Percentiles rank a stretch among this genome's conserved stretches.
Evolutionary conservation across 92 coral and sea anemone species (phyloP).

Genomic region (Porites evermanni): DNA sequence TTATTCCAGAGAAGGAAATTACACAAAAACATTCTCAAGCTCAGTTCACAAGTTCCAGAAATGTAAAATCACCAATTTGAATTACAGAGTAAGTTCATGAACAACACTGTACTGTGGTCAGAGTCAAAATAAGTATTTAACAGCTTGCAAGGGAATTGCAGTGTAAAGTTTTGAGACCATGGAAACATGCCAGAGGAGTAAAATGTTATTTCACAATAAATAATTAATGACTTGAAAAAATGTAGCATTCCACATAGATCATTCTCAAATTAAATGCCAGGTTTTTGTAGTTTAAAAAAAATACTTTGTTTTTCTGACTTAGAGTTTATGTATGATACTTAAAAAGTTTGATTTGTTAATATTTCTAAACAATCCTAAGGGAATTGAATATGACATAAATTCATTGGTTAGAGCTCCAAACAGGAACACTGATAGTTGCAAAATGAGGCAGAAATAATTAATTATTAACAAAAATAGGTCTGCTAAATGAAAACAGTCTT

Average conservation of each 20-base stretch:
- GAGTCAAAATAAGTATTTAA: constrained; percentile 16
- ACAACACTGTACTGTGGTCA: not conserved
- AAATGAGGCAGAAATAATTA: constrained; percentile 4
- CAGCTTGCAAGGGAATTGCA: constrained; percentile 44
- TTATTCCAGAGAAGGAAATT: constrained; percentile 27
- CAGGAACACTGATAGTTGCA: not conserved
- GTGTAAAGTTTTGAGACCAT: constrained; percentile 78
- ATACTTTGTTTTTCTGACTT: not conserved
- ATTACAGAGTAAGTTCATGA: not conserved
- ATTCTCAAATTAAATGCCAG: not conserved
- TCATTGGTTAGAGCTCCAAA: constrained; percentile 1
- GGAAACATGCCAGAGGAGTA: constrained; percentile 60
- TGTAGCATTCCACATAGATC: not conserved
- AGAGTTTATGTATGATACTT: not conserved
- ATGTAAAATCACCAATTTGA: not conserved
- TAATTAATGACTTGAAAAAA: constrained; percentile 51
- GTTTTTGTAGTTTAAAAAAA: not conserved
- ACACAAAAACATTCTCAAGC: constrained; percentile 17
- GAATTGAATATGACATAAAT: not conserved
- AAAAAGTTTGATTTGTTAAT: not conserved
- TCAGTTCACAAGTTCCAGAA: not conserved
- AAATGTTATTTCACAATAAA: constrained; percentile 63
- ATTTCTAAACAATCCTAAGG: not conserved
- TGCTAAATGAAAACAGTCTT: constrained; percentile 10
- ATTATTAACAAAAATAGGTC: constrained; percentile 29